Evolutionary conservation across 1,140 invertebrate genomes (phyloP).

Genomic region (Drosophila auraria): DNA sequence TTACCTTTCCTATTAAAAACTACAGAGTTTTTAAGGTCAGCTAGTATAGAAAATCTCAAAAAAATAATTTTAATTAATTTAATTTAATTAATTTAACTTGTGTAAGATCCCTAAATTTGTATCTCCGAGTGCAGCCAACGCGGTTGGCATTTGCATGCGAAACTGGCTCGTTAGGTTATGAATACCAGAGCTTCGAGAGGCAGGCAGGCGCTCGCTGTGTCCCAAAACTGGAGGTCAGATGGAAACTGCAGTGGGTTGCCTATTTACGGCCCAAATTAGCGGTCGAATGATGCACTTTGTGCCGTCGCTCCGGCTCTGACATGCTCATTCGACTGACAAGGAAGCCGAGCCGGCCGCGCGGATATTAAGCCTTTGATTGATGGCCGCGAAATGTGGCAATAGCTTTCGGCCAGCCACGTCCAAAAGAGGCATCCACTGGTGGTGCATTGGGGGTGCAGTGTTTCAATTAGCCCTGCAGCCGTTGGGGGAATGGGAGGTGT

Average conservation of each 20-base stretch:
- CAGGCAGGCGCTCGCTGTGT: constrained; percentile 6
- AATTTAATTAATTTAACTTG: no score
- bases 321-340: constrained; percentile 36
- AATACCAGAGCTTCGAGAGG: constrained; percentile 44
- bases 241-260: constrained; percentile 30
- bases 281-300: constrained; percentile 54
- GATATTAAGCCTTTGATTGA: constrained; percentile 67
- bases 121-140: not conserved
- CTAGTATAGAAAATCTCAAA: no score
- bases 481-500: not conserved
- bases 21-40: no score
- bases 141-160: constrained; percentile 60
- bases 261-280: constrained; percentile 61
- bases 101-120: not conserved
- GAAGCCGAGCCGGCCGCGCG: constrained; percentile 31
- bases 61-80: no score
- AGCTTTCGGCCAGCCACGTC: constrained; percentile 29
- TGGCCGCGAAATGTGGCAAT: constrained; percentile 46
- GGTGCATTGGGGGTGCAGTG: constrained; percentile 4
- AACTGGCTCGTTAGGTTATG: constrained; percentile 59
- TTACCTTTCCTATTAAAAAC: no score
- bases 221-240: constrained; percentile 6
- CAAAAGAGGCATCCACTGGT: not conserved
- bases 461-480: constrained; percentile 36
- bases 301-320: constrained; percentile 24